A percentile compares a stretch with the other conserved stretches of the same genome.
These are phyloP conservation scores for Cynopterus brachyotis DNA, from an alignment of 2,113 vertebrate genomes.

Conservation along the genomic window DNA sequence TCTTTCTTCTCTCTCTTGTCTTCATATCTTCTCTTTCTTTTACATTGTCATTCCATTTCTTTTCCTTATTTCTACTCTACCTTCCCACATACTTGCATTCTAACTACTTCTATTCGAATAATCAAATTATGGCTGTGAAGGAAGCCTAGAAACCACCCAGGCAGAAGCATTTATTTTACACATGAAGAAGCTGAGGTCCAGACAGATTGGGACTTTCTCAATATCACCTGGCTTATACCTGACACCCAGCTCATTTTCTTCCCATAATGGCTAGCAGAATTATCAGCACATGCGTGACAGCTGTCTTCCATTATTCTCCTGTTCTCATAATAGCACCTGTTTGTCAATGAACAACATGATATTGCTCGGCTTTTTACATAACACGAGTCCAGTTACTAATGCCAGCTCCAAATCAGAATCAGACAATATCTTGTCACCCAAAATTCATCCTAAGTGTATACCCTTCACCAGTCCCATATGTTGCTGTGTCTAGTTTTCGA, in stretches of 20 bases:
- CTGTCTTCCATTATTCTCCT: not conserved
- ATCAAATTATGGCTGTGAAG: not conserved
- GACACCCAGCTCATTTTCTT: not conserved
- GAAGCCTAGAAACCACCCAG: not conserved
- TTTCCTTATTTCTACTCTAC: not conserved
- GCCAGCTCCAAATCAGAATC: not conserved
- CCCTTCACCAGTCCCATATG: not conserved
- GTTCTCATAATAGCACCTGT: not conserved
- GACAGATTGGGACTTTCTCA: not conserved
- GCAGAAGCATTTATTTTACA: not conserved
- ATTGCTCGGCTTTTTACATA: not conserved
- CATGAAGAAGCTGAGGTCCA: not conserved
- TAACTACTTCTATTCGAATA: not conserved
- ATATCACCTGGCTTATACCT: not conserved
- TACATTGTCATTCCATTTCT: not conserved
- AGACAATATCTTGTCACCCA: not conserved
- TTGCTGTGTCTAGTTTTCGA: not conserved
- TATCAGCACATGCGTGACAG: not conserved
- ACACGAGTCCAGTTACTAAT: not conserved
- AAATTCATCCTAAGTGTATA: not conserved
- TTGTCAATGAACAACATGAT: not conserved
- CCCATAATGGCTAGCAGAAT: not conserved
- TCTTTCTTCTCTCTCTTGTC: not conserved
- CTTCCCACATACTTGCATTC: not conserved
- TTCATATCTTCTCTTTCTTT: not conserved